Conservation (phyloP, 2,113 vertebrate genomes). For the Notarius lentiginosus region DNA sequence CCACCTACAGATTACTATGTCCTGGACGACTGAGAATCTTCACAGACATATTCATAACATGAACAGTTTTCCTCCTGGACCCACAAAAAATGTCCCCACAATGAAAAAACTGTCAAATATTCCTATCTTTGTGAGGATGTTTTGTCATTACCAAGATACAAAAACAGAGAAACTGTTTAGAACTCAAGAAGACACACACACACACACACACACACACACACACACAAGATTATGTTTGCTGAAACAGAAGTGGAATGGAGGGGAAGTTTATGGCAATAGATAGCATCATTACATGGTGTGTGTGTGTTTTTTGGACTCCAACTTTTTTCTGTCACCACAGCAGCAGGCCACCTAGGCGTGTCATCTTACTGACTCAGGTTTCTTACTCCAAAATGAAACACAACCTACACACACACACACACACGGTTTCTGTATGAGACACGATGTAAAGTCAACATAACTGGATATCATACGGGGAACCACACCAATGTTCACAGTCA, state of each 20-base stretch:
- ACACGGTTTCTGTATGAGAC: background rate
- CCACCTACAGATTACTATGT: too few relatives aligned
- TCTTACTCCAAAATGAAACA: constrained; percentile 32
- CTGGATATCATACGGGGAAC: background rate
- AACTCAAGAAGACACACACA: too few relatives aligned
- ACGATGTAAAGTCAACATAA: background rate
- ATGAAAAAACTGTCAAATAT: background rate
- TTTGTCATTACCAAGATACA: background rate
- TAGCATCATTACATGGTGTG: background rate
- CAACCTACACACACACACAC: background rate
- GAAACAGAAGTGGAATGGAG: background rate
- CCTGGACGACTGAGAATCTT: too few relatives aligned
- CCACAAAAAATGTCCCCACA: background rate
- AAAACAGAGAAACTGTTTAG: background rate
- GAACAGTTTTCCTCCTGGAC: background rate
- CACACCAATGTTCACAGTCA: background rate
- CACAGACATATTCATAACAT: too few relatives aligned
- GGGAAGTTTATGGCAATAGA: background rate
- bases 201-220: constrained; percentile 1
- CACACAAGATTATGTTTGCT: background rate
- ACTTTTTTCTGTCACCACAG: constrained; percentile 42
- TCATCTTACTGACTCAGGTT: constrained; percentile 51
- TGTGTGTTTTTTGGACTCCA: constrained; percentile 43
- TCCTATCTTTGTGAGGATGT: background rate
- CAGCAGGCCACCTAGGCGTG: constrained; percentile 29